phyloP scores from a whole-genome alignment of 1,140 invertebrate genomes.

The Drosophila cardini region DNA sequence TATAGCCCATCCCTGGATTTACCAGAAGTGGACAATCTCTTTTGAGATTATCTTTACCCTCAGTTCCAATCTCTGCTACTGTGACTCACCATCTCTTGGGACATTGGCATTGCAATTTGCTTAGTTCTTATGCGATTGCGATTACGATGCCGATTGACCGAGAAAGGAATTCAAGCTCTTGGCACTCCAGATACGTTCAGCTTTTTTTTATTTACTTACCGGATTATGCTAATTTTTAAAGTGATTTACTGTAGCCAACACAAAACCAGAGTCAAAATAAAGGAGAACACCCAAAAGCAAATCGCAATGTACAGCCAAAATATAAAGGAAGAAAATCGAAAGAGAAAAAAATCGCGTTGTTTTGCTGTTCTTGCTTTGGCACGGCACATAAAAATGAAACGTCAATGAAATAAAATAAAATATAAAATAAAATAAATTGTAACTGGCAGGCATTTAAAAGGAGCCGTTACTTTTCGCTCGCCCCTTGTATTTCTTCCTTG shows the following conservation, averaged over 20 bases:
- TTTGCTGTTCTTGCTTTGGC: conserved; percentile 23
- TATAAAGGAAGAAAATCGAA: conserved; percentile 13
- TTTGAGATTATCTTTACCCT: neutral
- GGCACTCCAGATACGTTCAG: conserved; percentile 64
- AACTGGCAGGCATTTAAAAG: conserved; percentile 64
- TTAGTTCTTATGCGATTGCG: conserved; percentile 36
- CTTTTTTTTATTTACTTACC: conserved; percentile 83
- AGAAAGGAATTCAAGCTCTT: conserved; percentile 47
- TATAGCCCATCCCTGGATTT: conserved; percentile 4
- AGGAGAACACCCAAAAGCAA: conserved; percentile 28
- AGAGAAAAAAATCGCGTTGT: conserved; percentile 21
- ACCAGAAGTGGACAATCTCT: neutral
- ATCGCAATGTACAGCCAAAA: conserved; percentile 24
- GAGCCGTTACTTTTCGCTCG: conserved; percentile 5
- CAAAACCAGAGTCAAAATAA: conserved; percentile 48
- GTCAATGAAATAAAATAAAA: conserved; percentile 64
- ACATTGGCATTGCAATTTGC: conserved; percentile 43
- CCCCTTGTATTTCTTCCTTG: conserved; percentile 27
- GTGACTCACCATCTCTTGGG: neutral
- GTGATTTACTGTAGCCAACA: conserved; percentile 80
- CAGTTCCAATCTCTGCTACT: neutral
- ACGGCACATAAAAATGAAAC: conserved; percentile 69
- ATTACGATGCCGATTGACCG: conserved; percentile 39
- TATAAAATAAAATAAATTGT: conserved; percentile 66
- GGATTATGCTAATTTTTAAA: conserved; percentile 84